Base-by-base conservation (phyloP, 2,888 invertebrate genomes). In the Thecophora atra region DNA sequence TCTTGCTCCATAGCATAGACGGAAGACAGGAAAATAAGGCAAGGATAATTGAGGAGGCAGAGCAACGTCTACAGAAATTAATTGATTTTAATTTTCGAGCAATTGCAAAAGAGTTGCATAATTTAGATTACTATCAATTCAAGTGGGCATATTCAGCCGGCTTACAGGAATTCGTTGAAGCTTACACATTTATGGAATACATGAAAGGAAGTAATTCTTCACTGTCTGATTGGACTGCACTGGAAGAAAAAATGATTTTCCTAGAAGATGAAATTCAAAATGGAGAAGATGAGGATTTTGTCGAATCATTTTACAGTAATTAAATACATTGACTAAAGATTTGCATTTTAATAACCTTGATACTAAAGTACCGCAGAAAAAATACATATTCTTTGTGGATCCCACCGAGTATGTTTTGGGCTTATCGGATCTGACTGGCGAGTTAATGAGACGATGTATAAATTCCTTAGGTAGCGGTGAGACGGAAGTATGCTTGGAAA, bases 371-470 rank as follows among this genome's bases (percentile, higher is more conserved):
- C 28, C 62, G 6, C 51, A 11, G 28, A 70, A 52, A n/a, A 79
- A 79, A 56, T 80, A 77, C 21, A 71, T 75, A 13, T 85, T 85
- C 47, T 76, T 81, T 19, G 80, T 90, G 8, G 86, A 89, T 19
- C 88, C 88, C 4, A 81, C 82, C 21, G 90, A 91, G 77, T 90
- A 89, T 65, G 88, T 97, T 81, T 86, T 97, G 54, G 97, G 97
- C 0, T 85, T 97, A 47, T 93, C 93, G 0, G 97, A 97, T 87
- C 88, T 96, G 37, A 95, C 95, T 0, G 97, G 97, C 0, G 97
- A 97, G 85, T 84, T 97, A 58, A 97, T 97, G 97, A 89, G 97
- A 66, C 90, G 92, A 78, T 94, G 95, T 70, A 94, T 97, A 8
- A 94, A 93, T 82, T 92, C 92, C 78, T 89, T 96, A 71, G 91